phyloP scores from a whole-genome alignment of 64 coral and sea anemone genomes.

The Montipora sp. region DNA sequence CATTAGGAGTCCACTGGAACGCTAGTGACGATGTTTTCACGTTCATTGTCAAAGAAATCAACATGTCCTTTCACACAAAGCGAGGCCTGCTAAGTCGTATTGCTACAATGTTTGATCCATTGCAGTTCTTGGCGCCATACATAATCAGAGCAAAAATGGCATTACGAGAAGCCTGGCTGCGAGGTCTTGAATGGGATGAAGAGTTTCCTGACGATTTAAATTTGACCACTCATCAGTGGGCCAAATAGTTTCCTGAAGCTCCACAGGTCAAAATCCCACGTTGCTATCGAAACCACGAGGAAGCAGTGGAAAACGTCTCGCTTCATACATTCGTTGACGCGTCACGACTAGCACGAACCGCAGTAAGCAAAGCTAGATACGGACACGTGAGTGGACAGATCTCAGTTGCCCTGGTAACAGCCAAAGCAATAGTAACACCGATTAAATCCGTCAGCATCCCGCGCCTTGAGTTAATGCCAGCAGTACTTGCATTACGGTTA shows the following conservation, averaged over 20 bases:
- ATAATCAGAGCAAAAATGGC: constrained; percentile 33
- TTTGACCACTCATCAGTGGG: no score
- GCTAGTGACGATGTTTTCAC: constrained; percentile 19
- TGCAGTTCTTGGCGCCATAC: constrained; percentile 38
- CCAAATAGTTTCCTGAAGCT: no score
- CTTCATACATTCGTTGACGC: constrained; percentile 44
- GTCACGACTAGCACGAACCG: constrained; percentile 37
- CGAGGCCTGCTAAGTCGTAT: constrained; percentile 5
- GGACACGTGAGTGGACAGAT: neutral
- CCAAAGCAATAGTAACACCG: constrained; percentile 47
- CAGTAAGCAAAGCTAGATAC: constrained; percentile 17
- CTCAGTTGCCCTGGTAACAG: constrained; percentile 20
- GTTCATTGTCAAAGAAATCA: neutral
- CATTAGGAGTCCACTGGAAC: neutral
- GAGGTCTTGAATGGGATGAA: constrained; percentile 24
- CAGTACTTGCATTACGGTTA: constrained; percentile 48
- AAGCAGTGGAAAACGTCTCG: neutral
- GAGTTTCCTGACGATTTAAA: no score
- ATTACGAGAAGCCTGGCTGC: constrained; percentile 28
- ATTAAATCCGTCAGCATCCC: constrained; percentile 33
- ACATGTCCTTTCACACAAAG: constrained; percentile 10
- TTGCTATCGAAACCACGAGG: neutral
- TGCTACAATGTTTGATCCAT: constrained; percentile 40
- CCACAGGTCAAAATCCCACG: neutral
- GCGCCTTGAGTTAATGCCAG: constrained; percentile 51